Conservation (phyloP, 1,140 invertebrate species). For the Magallana gigas region DNA sequence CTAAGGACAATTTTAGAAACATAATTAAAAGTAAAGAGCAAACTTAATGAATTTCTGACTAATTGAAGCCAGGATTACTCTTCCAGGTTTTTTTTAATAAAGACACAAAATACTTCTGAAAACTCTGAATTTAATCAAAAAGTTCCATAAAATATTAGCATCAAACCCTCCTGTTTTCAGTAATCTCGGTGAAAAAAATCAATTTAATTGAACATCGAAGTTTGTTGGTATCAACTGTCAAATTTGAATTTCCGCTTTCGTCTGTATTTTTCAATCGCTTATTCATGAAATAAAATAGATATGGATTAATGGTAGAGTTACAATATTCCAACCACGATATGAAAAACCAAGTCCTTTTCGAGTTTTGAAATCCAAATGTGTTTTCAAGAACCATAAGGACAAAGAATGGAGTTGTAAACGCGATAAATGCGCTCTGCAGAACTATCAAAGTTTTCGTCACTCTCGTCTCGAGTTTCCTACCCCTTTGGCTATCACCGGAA, state of each 20-base stretch:
- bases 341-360: slow-evolving; percentile 41
- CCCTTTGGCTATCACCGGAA: not conserved
- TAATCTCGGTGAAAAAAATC: no score
- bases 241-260: not conserved
- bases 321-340: slow-evolving; percentile 85
- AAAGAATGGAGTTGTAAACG: slow-evolving; percentile 15
- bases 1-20: no score
- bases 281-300: slow-evolving; percentile 38
- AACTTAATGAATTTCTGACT: no score
- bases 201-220: no score
- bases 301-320: slow-evolving; percentile 85
- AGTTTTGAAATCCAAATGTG: slow-evolving; percentile 41
- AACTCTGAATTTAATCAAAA: no score
- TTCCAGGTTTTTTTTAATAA: no score
- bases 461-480: not conserved
- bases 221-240: no score
- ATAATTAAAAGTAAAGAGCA: no score
- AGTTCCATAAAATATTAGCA: no score
- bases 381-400: not conserved
- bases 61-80: no score
- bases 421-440: not conserved
- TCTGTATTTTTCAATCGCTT: not conserved
- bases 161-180: no score
- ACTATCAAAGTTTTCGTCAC: slow-evolving; percentile 27
- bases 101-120: no score